Conservation (phyloP, 2,888 invertebrate genomes). For the Drosophila planitibia region DNA sequence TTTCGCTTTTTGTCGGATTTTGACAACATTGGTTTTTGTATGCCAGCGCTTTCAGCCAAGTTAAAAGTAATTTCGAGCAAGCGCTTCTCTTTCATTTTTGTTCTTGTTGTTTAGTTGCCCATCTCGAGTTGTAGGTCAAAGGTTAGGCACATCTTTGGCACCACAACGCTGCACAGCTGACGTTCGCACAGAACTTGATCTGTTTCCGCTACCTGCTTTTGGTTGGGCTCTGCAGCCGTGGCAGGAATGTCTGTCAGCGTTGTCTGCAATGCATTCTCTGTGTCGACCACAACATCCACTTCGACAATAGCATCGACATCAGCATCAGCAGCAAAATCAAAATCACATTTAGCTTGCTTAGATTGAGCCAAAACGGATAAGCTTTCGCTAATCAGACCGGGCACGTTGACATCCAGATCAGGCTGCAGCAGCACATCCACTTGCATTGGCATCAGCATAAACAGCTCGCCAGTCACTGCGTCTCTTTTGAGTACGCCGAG, state of each 20-base stretch:
- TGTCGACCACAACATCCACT: background rate
- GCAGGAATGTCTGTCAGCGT: conserved; percentile 19
- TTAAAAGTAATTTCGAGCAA: background rate
- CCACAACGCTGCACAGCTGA: conserved; percentile 10
- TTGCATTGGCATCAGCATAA: conserved; percentile 54
- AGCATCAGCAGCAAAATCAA: too few species aligned
- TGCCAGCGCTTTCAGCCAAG: background rate
- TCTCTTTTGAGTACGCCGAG: conserved; percentile 36
- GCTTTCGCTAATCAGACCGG: background rate
- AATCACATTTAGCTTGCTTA: background rate
- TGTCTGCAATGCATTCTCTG: conserved; percentile 8
- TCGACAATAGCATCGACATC: background rate
- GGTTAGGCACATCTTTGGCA: conserved; percentile 45
- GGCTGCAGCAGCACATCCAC: conserved; percentile 37
- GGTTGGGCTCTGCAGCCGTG: background rate
- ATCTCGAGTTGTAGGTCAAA: conserved; percentile 33
- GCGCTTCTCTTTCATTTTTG: background rate
- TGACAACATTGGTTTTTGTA: background rate
- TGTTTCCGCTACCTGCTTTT: too few species aligned
- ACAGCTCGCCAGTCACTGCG: conserved; percentile 43
- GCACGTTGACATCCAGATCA: background rate
- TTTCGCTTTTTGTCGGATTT: background rate
- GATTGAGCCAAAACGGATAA: background rate
- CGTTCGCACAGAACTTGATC: background rate
- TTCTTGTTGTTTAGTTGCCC: background rate